A percentile compares a stretch with the other conserved stretches of the same genome.
These are phyloP conservation scores for Deroplatys truncata DNA, from an alignment of 2,888 invertebrate species.

Conservation along the genomic window DNA sequence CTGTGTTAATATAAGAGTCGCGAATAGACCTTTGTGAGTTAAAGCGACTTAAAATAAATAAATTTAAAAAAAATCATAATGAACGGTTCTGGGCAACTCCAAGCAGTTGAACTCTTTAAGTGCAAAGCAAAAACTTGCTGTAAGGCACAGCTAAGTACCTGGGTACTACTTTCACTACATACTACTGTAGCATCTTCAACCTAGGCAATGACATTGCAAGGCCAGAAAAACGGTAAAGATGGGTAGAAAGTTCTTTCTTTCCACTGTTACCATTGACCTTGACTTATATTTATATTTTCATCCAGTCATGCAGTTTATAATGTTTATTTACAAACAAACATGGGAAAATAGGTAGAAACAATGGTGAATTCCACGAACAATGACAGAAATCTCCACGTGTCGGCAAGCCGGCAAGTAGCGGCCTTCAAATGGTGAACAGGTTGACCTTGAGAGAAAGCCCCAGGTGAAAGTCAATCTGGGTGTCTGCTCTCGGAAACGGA, in stretches of 20 bases:
- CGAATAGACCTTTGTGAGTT: too few relatives aligned
- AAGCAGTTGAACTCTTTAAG: too few relatives aligned
- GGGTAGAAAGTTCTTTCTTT: background rate
- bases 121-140: too few relatives aligned
- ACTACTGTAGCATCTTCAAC: too few relatives aligned
- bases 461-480: background rate
- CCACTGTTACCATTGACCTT: background rate
- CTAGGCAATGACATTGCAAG: background rate
- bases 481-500: background rate
- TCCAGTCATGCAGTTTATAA: background rate
- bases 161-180: too few relatives aligned
- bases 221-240: background rate
- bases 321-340: background rate
- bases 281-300: background rate
- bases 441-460: constrained; percentile 17
- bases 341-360: background rate
- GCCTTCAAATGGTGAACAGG: background rate
- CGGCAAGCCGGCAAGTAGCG: background rate
- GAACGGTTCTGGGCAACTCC: too few relatives aligned
- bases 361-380: background rate
- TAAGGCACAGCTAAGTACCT: too few relatives aligned
- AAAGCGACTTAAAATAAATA: too few relatives aligned
- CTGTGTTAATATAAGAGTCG: too few relatives aligned
- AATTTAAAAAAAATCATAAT: too few relatives aligned
- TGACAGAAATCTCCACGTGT: background rate